phyloP scores from a whole-genome alignment of 2,113 vertebrate species.

The Bubalus kerabau region DNA sequence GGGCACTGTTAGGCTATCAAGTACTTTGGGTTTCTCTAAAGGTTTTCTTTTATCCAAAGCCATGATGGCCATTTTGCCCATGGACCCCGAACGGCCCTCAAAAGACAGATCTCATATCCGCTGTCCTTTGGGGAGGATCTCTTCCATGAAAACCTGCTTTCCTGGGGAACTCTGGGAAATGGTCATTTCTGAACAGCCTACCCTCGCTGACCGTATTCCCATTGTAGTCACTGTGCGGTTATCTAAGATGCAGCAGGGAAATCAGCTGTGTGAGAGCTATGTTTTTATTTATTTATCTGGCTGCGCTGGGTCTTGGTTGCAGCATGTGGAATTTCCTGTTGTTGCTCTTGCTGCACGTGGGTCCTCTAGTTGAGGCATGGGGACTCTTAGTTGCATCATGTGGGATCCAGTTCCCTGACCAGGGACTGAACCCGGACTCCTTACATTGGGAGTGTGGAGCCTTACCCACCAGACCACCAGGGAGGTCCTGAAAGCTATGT shows the following conservation, averaged over 20 bases:
- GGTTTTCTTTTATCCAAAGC: not conserved
- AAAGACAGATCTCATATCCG: not conserved
- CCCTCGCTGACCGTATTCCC: not conserved
- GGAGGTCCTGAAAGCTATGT: not conserved
- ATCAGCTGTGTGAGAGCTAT: not conserved
- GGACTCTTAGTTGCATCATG: not conserved
- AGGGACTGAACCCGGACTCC: not conserved
- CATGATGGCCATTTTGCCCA: not conserved
- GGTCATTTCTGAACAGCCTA: not conserved
- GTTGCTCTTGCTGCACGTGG: not conserved
- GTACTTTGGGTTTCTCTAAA: not conserved
- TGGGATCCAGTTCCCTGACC: not conserved
- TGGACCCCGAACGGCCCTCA: not conserved
- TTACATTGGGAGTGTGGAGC: not conserved
- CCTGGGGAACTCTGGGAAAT: not conserved
- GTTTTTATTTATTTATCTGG: not conserved
- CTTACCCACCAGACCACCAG: not conserved
- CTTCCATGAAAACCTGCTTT: not conserved
- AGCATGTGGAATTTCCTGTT: not conserved
- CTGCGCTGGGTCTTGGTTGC: not conserved
- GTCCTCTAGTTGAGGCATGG: not conserved
- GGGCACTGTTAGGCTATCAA: not conserved
- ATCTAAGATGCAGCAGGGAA: not conserved
- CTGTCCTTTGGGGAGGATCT: not conserved
- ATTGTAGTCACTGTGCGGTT: not conserved